phyloP scores from a whole-genome alignment of 2,888 invertebrate genomes.

The Hemistola chrysoprasaria region DNA sequence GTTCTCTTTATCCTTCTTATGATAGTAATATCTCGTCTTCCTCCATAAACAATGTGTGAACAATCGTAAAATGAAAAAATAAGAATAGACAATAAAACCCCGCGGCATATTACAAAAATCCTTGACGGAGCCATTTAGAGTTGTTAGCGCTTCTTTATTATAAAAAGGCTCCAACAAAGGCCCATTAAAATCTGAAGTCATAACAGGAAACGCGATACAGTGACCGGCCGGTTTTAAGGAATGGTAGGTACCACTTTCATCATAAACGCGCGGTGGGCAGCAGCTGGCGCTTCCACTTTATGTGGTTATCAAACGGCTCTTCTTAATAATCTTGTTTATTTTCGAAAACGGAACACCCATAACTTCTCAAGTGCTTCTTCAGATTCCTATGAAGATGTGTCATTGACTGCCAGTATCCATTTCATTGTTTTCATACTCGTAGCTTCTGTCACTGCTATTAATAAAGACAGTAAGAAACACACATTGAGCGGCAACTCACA shows the following conservation, averaged over 20 bases:
- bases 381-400: constrained; percentile 57
- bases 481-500: constrained; percentile 14
- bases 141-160: constrained; percentile 65
- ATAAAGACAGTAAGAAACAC: constrained; percentile 23
- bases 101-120: constrained; percentile 49
- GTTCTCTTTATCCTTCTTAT: constrained; percentile 7
- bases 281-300: constrained; percentile 75
- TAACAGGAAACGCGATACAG: constrained; percentile 80
- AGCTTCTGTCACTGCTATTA: constrained; percentile 31
- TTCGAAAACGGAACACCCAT: constrained; percentile 70
- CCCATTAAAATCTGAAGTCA: constrained; percentile 77
- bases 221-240: constrained; percentile 59
- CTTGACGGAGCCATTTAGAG: constrained; percentile 58
- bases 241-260: constrained; percentile 74
- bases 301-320: constrained; percentile 73
- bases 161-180: constrained; percentile 68
- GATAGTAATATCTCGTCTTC: constrained; percentile 27
- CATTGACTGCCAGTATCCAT: constrained; percentile 40
- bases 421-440: constrained; percentile 32
- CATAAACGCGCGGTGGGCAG: constrained; percentile 70
- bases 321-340: constrained; percentile 79
- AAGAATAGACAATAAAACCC: constrained; percentile 55
- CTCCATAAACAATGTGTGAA: constrained; percentile 49
- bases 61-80: constrained; percentile 48
- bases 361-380: constrained; percentile 42